Evolutionary conservation across 92 coral and sea anemone genomes (phyloP), one percentile per base, ranked within the genome.

Genomic region (Paramuricea clavata): DNA sequence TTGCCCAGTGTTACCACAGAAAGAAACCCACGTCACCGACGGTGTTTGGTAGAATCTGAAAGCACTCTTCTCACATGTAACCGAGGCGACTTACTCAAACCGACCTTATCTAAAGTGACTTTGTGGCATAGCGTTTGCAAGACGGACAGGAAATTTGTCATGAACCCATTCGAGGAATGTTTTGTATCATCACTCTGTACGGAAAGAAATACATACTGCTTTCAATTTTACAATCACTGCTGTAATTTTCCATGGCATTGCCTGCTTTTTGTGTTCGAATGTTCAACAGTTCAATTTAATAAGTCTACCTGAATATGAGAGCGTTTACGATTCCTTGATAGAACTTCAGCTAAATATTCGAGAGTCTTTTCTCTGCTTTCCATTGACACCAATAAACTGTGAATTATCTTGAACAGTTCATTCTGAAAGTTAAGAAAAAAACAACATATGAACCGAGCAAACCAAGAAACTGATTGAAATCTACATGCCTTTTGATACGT

Each of bases 161-260:
- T 94, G 71, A 96, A 96, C 22, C 99, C 99, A 93, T 96, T 95
- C 57, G 97, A 91, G 12, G 98, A 95, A 57, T 94, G 94, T 85
- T 94, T 97, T 33, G 93, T 91, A 77, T 96, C 99, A 87, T 96
- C 99, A 64, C 92, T 92, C 99, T 96, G 27, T 54, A 47, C 54
- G 2, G 1, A 17, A 47, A 52, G n/a, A 52, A 69, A 26, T 60
- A 72, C 49, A 56, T 13, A n/a, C n/a, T n/a, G n/a, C n/a, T n/a
- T n/a, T n/a, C n/a, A n/a, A n/a, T n/a, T n/a, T n/a, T n/a, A n/a
- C n/a, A n/a, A n/a, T n/a, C n/a, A n/a, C n/a, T n/a, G n/a, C n/a
- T n/a, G n/a, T n/a, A n/a, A n/a, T n/a, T n/a, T n/a, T n/a, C n/a
- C n/a, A n/a, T n/a, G n/a, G n/a, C n/a, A n/a, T n/a, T n/a, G n/a